phyloP scores from a whole-genome alignment of 2,797 vertebrate species.

The Poecilia velifera region DNA sequence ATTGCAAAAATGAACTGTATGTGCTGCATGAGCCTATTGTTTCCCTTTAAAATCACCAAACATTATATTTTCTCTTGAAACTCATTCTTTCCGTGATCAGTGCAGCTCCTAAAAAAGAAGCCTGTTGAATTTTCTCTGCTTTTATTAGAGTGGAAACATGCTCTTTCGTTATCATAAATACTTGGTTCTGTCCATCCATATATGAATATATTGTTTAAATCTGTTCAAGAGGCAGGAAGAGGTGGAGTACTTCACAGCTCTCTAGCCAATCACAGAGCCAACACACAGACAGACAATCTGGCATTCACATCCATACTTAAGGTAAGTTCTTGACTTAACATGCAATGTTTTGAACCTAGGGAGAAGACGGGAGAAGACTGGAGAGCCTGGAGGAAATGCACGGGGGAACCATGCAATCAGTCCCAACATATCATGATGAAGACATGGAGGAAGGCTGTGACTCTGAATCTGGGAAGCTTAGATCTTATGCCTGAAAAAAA shows the following conservation, averaged over 20 bases:
- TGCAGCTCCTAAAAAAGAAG: background rate
- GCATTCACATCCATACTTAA: background rate
- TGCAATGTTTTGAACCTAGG: background rate
- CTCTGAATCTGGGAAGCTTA: background rate
- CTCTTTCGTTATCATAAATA: background rate
- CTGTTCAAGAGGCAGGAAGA: background rate
- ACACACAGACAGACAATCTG: background rate
- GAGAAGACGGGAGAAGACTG: background rate
- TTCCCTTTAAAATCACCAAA: background rate
- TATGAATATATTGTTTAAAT: background rate
- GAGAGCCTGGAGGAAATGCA: background rate
- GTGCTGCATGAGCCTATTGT: no score
- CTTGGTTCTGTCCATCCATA: background rate
- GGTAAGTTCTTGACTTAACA: background rate
- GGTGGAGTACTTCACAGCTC: background rate
- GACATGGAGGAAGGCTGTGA: background rate
- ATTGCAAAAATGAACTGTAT: background rate
- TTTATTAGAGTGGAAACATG: background rate
- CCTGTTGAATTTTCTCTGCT: background rate
- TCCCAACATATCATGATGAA: background rate
- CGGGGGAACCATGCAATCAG: background rate
- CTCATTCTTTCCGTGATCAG: background rate
- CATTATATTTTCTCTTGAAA: background rate
- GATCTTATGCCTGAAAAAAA: background rate
- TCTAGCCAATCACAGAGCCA: background rate